Conservation (phyloP, 2,888 invertebrate genomes). For the Antheraea assamensis region DNA sequence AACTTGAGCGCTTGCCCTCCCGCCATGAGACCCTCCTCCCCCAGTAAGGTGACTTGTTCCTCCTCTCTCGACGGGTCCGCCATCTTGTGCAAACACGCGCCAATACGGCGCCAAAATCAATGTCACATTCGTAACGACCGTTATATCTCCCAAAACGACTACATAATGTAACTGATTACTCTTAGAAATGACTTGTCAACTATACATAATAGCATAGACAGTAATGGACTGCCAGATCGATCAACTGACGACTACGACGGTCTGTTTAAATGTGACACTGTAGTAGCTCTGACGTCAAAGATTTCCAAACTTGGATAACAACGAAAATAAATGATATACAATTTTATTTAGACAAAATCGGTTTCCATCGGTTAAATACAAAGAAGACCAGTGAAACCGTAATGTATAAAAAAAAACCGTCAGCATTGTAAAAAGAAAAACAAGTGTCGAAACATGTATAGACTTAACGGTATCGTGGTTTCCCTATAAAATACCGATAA, state of each 20-base stretch:
- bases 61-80: slow-evolving; percentile 98
- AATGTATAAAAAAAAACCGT: slow-evolving; percentile 48
- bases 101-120: slow-evolving; percentile 83
- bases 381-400: slow-evolving; percentile 62
- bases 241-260: slow-evolving; percentile 41
- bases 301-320: not conserved
- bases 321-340: slow-evolving; percentile 35
- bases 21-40: slow-evolving; percentile 97
- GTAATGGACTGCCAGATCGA: slow-evolving; percentile 40
- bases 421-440: slow-evolving; percentile 47
- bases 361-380: slow-evolving; percentile 42
- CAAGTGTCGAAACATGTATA: slow-evolving; percentile 51
- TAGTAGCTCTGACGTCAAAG: slow-evolving; percentile 48
- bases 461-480: slow-evolving; percentile 55
- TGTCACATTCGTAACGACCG: slow-evolving; percentile 66
- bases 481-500: slow-evolving; percentile 36
- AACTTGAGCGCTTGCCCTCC: slow-evolving; percentile 98
- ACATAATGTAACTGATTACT: slow-evolving; percentile 24
- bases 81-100: slow-evolving; percentile 90
- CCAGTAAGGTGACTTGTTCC: slow-evolving; percentile 97
- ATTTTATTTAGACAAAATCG: slow-evolving; percentile 56
- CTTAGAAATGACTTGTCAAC: slow-evolving; percentile 31
- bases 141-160: slow-evolving; percentile 30
- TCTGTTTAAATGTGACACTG: slow-evolving; percentile 63
- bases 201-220: slow-evolving; percentile 32